These are phyloP conservation scores for Austrofundulus limnaeus DNA, from an alignment of 2,113 vertebrate species.

Conservation along the genomic window DNA sequence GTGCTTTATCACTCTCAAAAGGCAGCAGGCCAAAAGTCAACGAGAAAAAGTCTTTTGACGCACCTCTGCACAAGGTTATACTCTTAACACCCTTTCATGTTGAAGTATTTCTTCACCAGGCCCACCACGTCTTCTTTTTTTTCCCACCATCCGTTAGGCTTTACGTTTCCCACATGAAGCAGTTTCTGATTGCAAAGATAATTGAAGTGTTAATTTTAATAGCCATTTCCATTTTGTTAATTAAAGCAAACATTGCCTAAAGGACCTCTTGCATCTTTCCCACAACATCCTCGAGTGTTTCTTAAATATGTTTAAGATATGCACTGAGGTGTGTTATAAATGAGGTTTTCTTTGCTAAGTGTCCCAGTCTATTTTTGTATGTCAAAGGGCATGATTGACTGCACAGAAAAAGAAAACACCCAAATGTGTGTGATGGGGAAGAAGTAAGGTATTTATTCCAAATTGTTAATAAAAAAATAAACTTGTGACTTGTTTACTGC, in stretches of 20 bases:
- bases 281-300: conserved; percentile 67
- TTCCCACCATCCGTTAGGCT: background rate
- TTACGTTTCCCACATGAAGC: conserved; percentile 29
- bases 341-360: conserved; percentile 83
- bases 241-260: conserved; percentile 75
- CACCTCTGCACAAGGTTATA: conserved; percentile 42
- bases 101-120: conserved; percentile 54
- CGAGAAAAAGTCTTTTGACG: conserved; percentile 56
- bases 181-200: conserved; percentile 64
- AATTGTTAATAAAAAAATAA: conserved; percentile 58
- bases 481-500: conserved; percentile 38
- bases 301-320: conserved; percentile 70
- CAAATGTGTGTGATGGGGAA: conserved; percentile 69
- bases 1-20: conserved; percentile 73
- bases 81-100: conserved; percentile 65
- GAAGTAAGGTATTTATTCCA: conserved; percentile 60
- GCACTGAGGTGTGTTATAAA: conserved; percentile 73
- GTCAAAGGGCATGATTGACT: conserved; percentile 80
- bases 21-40: conserved; percentile 54
- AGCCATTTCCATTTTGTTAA: conserved; percentile 74
- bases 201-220: conserved; percentile 76
- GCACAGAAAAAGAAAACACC: conserved; percentile 73
- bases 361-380: conserved; percentile 78
- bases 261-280: conserved; percentile 65
- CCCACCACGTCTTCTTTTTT: conserved; percentile 21